Base-by-base conservation (phyloP, 64 coral and sea anemone species). In the Anthopleura sola region DNA sequence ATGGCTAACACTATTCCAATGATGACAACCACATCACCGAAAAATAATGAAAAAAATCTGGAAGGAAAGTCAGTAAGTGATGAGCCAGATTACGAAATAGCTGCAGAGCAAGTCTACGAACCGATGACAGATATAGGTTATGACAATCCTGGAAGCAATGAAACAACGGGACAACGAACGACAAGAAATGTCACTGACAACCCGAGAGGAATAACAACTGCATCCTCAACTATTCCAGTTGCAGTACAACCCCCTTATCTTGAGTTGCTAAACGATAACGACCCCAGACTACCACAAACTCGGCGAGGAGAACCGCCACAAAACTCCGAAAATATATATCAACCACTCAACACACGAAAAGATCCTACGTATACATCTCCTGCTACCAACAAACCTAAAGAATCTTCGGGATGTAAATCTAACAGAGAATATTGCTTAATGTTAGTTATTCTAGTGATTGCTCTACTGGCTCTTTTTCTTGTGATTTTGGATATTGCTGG, bases 401-500 rank as follows among this genome's bases (percentile, higher is more conserved):
- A 71, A 36, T 29, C n/a, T 3, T 32, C 66, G 23, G 8, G 23
- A 23, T 36, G 21, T 38, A 79, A 26, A 48, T 17, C 20, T 18
- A 44, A 37, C 76, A 79, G 76, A 48, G 76, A 9, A n/a, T 44
- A 79, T 38, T 38, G 0, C 44, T 79, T 79, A 3, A 44, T 47
- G 37, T 23, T 79, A 10, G 1, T 48, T 7, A 48, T 79, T 26
- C 44, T 79, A 24, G 15, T 47, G 44, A 48, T 79, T 44, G 20
- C 76, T 20, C 39, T 48, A 79, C 76, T 79, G 10, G 76, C 76
- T 23, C 76, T 79, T 24, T 48, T 79, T 47, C 76, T 79, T 47
- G 76, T 79, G 18, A 79, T 79, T 79, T 79, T 79, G 76, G 24
- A 47, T n/a, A 46, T 79, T 33, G 76, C 76, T 40, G 76, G 76